These are phyloP conservation scores for Camptogramma bilineatum DNA, from an alignment of 2,888 invertebrate genomes.

Conservation along the genomic window DNA sequence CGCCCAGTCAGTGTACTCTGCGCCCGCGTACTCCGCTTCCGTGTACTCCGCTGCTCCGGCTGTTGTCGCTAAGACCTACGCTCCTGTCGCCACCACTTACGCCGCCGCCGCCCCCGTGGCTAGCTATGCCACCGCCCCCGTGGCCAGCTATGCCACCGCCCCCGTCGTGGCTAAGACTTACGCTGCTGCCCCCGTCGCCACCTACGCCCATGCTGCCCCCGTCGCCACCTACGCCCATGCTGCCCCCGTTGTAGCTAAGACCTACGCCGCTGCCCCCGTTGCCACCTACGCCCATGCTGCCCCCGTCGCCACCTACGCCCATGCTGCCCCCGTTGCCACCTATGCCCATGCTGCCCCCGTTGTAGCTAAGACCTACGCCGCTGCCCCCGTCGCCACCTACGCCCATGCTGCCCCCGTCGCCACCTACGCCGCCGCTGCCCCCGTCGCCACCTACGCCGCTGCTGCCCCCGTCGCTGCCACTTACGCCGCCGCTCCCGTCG, in stretches of 20 bases:
- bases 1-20: conserved; percentile 7
- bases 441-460: conserved; percentile 16
- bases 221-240: conserved; percentile 19
- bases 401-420: conserved; percentile 3
- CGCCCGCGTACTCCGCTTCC: no score
- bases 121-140: conserved; percentile 26
- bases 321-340: conserved; percentile 58
- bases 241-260: conserved; percentile 16
- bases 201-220: conserved; percentile 24
- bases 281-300: conserved; percentile 22
- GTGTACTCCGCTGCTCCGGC: conserved; percentile 17
- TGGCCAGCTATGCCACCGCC: conserved; percentile 16
- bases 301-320: conserved; percentile 21
- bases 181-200: conserved; percentile 5
- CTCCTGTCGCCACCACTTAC: neutral
- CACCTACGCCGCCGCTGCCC: conserved; percentile 15
- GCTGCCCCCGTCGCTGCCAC: conserved; percentile 20
- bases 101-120: conserved; percentile 22
- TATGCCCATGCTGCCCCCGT: conserved; percentile 55
- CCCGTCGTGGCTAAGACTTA: neutral
- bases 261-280: conserved; percentile 20
- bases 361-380: conserved; percentile 19
- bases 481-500: conserved; percentile 43
- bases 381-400: conserved; percentile 26
- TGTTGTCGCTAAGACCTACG: conserved; percentile 21